phyloP scores from a whole-genome alignment of 2,797 vertebrate genomes.

The Ctenopoma multispine region DNA sequence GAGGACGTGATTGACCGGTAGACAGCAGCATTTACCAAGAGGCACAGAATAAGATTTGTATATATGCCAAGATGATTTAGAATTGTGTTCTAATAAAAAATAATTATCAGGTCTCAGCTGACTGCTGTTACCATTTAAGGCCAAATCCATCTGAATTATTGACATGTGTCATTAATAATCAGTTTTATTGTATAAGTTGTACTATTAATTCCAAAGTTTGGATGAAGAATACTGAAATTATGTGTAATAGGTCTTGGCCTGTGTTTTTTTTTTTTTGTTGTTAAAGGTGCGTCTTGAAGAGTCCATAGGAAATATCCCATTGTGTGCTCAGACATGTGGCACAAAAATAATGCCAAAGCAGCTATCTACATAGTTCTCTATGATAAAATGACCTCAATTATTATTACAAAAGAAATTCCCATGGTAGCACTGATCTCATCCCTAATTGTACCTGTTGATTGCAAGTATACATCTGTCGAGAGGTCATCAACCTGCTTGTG shows the following conservation, averaged over 20 bases:
- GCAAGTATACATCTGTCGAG: too few relatives aligned
- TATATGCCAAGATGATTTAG: constrained; percentile 5
- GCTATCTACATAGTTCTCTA: too few relatives aligned
- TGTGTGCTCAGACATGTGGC: too few relatives aligned
- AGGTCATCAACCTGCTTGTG: too few relatives aligned
- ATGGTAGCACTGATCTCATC: too few relatives aligned
- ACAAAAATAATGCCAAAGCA: too few relatives aligned
- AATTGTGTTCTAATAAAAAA: constrained; percentile 26
- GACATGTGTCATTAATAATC: constrained; percentile 36
- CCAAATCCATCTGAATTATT: constrained; percentile 37
- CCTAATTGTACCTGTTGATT: too few relatives aligned
- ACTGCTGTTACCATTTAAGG: constrained; percentile 29
- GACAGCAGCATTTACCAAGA: constrained; percentile 18
- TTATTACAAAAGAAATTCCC: too few relatives aligned
- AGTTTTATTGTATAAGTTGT: constrained; percentile 17
- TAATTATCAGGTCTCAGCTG: constrained; percentile 7
- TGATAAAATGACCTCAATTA: too few relatives aligned
- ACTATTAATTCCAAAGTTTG: constrained; percentile 18
- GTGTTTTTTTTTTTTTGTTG: too few relatives aligned
- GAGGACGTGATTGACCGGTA: constrained; percentile 22
- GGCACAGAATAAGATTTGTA: neutral
- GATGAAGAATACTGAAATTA: constrained; percentile 6
- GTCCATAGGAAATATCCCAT: too few relatives aligned
- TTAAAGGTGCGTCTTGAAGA: too few relatives aligned
- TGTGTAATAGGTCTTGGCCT: constrained; percentile 24